Percentiles rank a stretch among this genome's conserved stretches.
These are phyloP conservation scores for Python bivittatus DNA, from an alignment of 2,113 vertebrate genomes.

Conservation along the genomic window DNA sequence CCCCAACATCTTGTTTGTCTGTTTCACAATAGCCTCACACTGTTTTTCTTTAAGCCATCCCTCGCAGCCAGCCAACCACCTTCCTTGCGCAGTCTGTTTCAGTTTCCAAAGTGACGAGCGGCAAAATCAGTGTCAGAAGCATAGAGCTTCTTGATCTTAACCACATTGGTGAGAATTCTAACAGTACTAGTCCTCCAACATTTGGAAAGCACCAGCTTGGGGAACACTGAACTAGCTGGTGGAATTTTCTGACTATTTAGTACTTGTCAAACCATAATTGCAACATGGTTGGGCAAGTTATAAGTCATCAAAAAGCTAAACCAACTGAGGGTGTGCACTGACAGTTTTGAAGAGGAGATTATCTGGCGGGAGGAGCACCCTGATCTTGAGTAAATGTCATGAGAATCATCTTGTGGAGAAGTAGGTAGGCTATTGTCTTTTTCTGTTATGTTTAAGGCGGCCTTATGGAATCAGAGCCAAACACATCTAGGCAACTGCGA, in stretches of 20 bases:
- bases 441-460: background rate
- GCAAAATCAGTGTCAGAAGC: background rate
- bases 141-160: background rate
- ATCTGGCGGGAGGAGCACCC: background rate
- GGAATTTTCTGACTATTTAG: background rate
- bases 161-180: background rate
- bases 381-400: background rate
- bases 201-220: background rate
- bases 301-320: background rate
- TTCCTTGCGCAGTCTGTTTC: background rate
- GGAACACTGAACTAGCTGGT: background rate
- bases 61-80: background rate
- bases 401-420: background rate
- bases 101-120: background rate
- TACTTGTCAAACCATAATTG: background rate
- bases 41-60: background rate
- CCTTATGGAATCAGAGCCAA: background rate
- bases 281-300: background rate
- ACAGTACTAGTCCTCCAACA: background rate
- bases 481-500: background rate
- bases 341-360: background rate
- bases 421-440: background rate
- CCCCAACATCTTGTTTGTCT: background rate
- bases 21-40: background rate
- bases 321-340: background rate